phyloP scores from a whole-genome alignment of 1,140 invertebrate genomes.

The Scaptodrosophila lebanonensis region DNA sequence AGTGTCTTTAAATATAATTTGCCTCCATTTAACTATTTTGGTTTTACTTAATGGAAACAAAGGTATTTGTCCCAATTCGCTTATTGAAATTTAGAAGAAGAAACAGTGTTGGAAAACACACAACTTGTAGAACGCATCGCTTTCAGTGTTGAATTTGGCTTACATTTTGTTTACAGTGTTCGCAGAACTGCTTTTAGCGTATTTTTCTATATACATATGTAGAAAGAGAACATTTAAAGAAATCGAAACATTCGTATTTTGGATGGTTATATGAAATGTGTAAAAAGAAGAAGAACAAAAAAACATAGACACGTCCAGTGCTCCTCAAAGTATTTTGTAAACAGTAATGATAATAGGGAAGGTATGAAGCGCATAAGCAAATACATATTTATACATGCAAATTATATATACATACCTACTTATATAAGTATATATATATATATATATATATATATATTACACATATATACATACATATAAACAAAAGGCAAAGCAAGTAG shows the following conservation, averaged over 20 bases:
- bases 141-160: constrained; percentile 14
- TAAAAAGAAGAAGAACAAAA: constrained; percentile 46
- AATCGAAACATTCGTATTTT: too few relatives aligned
- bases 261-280: constrained; percentile 54
- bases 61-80: too few relatives aligned
- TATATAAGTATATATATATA: too few relatives aligned
- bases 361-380: constrained; percentile 25
- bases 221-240: too few relatives aligned
- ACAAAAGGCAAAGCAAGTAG: not conserved
- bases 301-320: constrained; percentile 73
- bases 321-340: constrained; percentile 77
- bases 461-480: too few relatives aligned
- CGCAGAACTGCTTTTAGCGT: not conserved
- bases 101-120: constrained; percentile 3
- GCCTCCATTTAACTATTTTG: constrained; percentile 1
- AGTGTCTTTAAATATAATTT: constrained; percentile 29
- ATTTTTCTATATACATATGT: too few relatives aligned
- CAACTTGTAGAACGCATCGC: constrained; percentile 21
- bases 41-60: constrained; percentile 7
- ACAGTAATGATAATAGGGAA: constrained; percentile 67
- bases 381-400: constrained; percentile 36
- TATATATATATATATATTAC: too few relatives aligned
- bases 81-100: constrained; percentile 9
- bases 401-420: constrained; percentile 29
- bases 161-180: not conserved